phyloP scores from a whole-genome alignment of 2,797 vertebrate species.

The Orientallactaga sibirica region DNA sequence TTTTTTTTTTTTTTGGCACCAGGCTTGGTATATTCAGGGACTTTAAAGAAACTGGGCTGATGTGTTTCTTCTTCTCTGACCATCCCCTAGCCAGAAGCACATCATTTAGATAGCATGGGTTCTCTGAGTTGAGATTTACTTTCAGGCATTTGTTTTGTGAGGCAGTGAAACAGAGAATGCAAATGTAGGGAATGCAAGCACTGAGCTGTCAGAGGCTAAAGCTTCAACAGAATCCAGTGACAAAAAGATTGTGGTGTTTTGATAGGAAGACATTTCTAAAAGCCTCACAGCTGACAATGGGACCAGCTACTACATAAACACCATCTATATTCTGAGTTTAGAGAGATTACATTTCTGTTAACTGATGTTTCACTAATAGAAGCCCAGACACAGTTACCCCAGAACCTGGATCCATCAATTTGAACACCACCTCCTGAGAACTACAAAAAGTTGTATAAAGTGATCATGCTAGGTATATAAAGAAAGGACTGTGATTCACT shows the following conservation, averaged over 20 bases:
- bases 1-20: neutral
- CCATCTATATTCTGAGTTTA: slow-evolving; percentile 47
- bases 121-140: slow-evolving; percentile 53
- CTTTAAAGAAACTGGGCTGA: neutral
- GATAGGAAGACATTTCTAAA: slow-evolving; percentile 66
- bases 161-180: slow-evolving; percentile 59
- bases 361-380: slow-evolving; percentile 39
- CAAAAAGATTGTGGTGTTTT: slow-evolving; percentile 59
- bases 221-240: slow-evolving; percentile 28
- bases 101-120: slow-evolving; percentile 27
- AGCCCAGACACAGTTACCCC: neutral
- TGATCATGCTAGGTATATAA: neutral
- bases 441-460: neutral
- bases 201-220: slow-evolving; percentile 57
- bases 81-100: neutral
- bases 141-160: slow-evolving; percentile 51
- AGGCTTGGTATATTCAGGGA: slow-evolving; percentile 53
- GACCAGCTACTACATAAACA: slow-evolving; percentile 52
- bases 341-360: slow-evolving; percentile 51
- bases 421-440: neutral
- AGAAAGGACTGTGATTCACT: neutral
- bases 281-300: slow-evolving; percentile 42
- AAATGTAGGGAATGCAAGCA: slow-evolving; percentile 63
- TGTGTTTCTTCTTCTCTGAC: neutral
- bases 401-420: neutral